A percentile compares a stretch with the other conserved stretches of the same genome.
Conservation (phyloP, 1,140 invertebrate genomes). For the Sarcophaga bullata region DNA sequence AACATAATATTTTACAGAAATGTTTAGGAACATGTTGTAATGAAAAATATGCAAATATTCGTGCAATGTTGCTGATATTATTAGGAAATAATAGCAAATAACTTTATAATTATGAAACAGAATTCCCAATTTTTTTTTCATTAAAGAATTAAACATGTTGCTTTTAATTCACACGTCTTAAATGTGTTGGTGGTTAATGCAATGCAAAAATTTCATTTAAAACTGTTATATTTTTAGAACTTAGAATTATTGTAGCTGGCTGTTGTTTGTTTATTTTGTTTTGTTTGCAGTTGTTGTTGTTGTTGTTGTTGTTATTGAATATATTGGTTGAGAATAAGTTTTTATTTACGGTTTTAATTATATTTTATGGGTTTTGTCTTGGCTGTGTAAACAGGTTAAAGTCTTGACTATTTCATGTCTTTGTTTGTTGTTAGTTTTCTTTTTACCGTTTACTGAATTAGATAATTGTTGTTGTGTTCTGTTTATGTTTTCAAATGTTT, state of each 20-base stretch:
- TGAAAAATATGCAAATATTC: too few species aligned
- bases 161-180: too few species aligned
- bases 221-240: constrained; percentile 5
- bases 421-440: neutral
- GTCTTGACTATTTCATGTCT: constrained; percentile 1
- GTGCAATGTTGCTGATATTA: too few species aligned
- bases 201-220: neutral
- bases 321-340: neutral
- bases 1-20: too few species aligned
- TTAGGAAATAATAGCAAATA: too few species aligned
- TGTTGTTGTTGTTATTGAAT: neutral
- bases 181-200: neutral
- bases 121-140: too few species aligned
- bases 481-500: constrained; percentile 5
- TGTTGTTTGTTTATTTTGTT: too few species aligned
- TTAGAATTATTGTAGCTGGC: neutral
- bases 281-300: neutral
- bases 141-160: too few species aligned
- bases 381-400: neutral
- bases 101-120: too few species aligned
- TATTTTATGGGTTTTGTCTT: constrained; percentile 19
- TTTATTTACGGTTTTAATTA: constrained; percentile 6
- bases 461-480: constrained; percentile 33
- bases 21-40: too few species aligned
- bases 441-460: neutral